Conservation (phyloP, 2,113 vertebrate species). For the Thamnophis sirtalis region DNA sequence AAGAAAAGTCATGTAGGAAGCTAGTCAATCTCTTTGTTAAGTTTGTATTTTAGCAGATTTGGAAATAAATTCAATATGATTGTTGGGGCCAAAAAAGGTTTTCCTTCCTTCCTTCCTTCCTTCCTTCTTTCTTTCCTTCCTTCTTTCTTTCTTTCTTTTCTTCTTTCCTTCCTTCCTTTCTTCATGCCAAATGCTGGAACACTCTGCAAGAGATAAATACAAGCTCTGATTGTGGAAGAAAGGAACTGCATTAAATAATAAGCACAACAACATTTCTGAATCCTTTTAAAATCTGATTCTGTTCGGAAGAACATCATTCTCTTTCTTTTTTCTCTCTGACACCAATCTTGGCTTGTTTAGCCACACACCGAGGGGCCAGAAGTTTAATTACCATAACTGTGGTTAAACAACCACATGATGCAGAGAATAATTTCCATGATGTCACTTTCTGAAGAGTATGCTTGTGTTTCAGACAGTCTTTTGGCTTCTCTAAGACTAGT, state of each 20-base stretch:
- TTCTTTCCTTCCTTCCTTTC: background rate
- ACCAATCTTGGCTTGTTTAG: slow-evolving; percentile 33
- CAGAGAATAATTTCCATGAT: slow-evolving; percentile 50
- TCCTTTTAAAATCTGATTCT: slow-evolving; percentile 31
- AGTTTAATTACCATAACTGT: slow-evolving; percentile 50
- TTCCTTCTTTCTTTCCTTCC: too few species aligned
- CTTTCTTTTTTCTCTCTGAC: slow-evolving; percentile 36
- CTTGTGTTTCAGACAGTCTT: slow-evolving; percentile 34
- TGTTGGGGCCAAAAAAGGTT: slow-evolving; percentile 1
- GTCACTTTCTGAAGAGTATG: slow-evolving; percentile 47
- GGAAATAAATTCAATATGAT: slow-evolving; percentile 20
- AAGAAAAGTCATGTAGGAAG: slow-evolving; percentile 11
- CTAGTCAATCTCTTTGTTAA: background rate
- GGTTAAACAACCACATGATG: slow-evolving; percentile 29
- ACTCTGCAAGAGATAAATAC: slow-evolving; percentile 40
- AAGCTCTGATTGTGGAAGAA: slow-evolving; percentile 37
- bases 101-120: too few species aligned
- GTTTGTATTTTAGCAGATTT: slow-evolving; percentile 29
- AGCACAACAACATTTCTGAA: slow-evolving; percentile 45
- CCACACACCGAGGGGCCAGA: slow-evolving; percentile 1
- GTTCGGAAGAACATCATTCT: slow-evolving; percentile 27
- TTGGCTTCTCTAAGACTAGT: slow-evolving; percentile 40
- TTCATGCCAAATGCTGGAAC: slow-evolving; percentile 41
- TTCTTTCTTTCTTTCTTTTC: too few species aligned
- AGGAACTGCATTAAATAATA: slow-evolving; percentile 48